Evolutionary conservation across 2,888 invertebrate genomes (phyloP).

Genomic region (Epistrophella euchroma): DNA sequence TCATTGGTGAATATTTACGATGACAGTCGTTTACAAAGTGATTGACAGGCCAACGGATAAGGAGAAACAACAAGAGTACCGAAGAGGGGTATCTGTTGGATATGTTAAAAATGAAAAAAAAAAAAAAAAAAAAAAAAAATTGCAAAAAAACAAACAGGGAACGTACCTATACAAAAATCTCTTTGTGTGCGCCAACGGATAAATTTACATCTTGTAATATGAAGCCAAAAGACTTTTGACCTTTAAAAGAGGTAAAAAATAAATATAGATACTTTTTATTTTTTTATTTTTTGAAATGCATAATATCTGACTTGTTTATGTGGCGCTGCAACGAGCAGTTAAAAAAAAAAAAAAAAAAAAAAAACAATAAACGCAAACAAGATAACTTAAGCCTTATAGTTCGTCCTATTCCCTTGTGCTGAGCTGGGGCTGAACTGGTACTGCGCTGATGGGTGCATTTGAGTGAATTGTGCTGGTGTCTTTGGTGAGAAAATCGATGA

Average conservation of each 20-base stretch:
- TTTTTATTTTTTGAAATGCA: constrained; percentile 35
- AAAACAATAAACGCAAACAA: constrained; percentile 28
- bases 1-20: constrained; percentile 72
- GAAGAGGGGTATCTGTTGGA: constrained; percentile 3
- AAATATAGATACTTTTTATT: constrained; percentile 22
- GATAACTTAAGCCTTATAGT: constrained; percentile 23
- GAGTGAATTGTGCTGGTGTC: constrained; percentile 22
- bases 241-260: constrained; percentile 53
- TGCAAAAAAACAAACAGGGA: constrained; percentile 25
- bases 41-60: constrained; percentile 75
- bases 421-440: no score
- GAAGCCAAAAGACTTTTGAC: constrained; percentile 75
- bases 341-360: not conserved
- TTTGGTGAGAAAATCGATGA: constrained; percentile 73
- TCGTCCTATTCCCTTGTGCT: constrained; percentile 34
- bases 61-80: constrained; percentile 63
- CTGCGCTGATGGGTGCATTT: constrained; percentile 23
- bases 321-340: constrained; percentile 35
- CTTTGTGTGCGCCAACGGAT: constrained; percentile 71
- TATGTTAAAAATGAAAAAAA: constrained; percentile 18
- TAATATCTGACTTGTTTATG: constrained; percentile 52
- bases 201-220: constrained; percentile 75
- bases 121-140: constrained; percentile 19
- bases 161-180: constrained; percentile 69
- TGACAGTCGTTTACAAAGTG: constrained; percentile 76